These are phyloP conservation scores for Mesorhabditis belari DNA, from an alignment of 2,888 invertebrate species.

Conservation along the genomic window DNA sequence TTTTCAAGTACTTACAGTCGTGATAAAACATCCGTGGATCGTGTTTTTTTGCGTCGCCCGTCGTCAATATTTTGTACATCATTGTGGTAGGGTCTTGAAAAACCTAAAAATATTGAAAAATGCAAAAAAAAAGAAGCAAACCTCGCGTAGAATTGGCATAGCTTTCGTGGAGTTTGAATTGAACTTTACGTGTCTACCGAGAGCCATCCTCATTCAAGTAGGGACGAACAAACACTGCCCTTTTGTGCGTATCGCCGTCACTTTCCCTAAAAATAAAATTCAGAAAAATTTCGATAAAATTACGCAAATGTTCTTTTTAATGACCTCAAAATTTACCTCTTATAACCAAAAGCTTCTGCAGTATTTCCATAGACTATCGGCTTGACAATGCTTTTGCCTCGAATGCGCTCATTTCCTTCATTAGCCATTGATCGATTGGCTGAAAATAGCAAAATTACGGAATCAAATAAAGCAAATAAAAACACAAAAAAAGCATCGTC, in stretches of 20 bases:
- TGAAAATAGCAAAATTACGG: too few species aligned
- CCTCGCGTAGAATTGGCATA: conserved; percentile 82
- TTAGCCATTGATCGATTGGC: too few species aligned
- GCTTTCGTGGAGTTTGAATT: conserved; percentile 87
- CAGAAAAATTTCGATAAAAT: conserved; percentile 1
- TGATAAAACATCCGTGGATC: conserved; percentile 23
- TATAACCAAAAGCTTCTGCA: conserved; percentile 59
- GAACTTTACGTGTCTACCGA: conserved; percentile 42
- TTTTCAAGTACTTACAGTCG: conserved; percentile 23
- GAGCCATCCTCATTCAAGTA: conserved; percentile 25
- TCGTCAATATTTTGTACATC: conserved; percentile 25
- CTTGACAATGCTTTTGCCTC: conserved; percentile 66
- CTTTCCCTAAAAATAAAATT: too few species aligned
- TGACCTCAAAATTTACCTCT: conserved; percentile 7
- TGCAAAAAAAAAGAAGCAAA: conserved; percentile 9
- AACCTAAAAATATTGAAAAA: conserved; percentile 12
- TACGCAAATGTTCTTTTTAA: too few species aligned
- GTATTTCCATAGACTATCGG: conserved; percentile 93
- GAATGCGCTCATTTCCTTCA: conserved; percentile 40
- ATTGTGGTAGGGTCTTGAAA: conserved; percentile 37
- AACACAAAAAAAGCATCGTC: too few species aligned
- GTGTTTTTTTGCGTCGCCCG: conserved; percentile 19
- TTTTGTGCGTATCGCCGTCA: conserved; percentile 88
- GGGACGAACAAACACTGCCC: conserved; percentile 62
- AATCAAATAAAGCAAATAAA: too few species aligned